Conservation (phyloP, 2,113 vertebrate species). For the Chaetorhynchus papuensis region DNA sequence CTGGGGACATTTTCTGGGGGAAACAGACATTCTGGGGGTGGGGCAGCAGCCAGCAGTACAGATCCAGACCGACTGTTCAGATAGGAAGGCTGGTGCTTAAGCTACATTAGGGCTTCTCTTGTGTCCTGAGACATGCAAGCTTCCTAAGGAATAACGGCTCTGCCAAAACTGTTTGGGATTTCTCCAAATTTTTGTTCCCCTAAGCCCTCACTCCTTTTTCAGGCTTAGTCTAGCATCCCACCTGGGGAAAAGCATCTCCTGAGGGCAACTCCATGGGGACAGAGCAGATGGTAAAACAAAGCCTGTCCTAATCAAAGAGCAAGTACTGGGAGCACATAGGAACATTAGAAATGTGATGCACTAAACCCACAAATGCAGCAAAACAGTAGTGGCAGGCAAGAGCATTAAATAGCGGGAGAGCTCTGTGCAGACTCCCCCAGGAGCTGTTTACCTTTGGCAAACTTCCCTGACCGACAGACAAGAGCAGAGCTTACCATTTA, state of each 20-base stretch:
- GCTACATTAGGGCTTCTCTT: background rate
- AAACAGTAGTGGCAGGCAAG: background rate
- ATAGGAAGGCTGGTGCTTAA: background rate
- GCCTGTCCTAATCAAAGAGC: background rate
- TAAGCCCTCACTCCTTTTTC: background rate
- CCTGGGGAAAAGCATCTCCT: background rate
- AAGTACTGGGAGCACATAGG: background rate
- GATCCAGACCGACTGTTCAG: background rate
- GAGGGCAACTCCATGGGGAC: background rate
- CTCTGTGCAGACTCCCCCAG: background rate
- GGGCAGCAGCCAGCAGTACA: background rate
- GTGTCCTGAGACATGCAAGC: background rate
- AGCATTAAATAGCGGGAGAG: background rate
- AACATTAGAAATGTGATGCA: background rate
- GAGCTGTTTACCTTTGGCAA: background rate
- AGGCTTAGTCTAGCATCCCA: background rate
- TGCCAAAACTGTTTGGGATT: background rate
- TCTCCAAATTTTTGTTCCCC: background rate
- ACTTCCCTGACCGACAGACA: background rate
- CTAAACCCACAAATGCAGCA: background rate
- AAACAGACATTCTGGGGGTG: background rate
- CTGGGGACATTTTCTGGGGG: background rate
- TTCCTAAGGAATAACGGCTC: background rate
- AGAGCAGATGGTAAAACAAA: background rate
- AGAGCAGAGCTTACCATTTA: conserved; percentile 77